Percentiles rank a stretch among this genome's conserved stretches.
Evolutionary conservation across 2,888 invertebrate genomes (phyloP).

Genomic region (Orthosia incerta): DNA sequence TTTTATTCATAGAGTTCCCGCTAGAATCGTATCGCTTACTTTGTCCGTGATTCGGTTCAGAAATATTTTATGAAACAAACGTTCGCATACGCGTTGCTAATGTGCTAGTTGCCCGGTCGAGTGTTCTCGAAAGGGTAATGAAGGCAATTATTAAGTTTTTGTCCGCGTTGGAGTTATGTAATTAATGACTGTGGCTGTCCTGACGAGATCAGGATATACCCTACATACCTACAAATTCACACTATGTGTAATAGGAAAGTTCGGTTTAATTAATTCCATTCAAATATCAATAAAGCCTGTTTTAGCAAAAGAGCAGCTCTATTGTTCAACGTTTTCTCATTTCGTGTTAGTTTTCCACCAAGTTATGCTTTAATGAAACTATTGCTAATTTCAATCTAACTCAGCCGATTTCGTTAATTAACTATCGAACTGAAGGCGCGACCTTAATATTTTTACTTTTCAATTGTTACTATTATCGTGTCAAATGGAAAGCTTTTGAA

Average conservation of each 20-base stretch:
- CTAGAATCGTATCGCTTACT: slow-evolving; percentile 89
- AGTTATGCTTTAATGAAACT: background rate
- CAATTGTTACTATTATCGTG: slow-evolving; percentile 5
- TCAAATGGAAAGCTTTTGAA: slow-evolving; percentile 25
- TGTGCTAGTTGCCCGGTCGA: slow-evolving; percentile 65
- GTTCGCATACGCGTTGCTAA: slow-evolving; percentile 72
- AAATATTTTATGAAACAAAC: slow-evolving; percentile 86
- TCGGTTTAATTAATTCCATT: slow-evolving; percentile 22
- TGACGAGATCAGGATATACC: slow-evolving; percentile 42
- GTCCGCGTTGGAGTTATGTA: slow-evolving; percentile 59
- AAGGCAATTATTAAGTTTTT: slow-evolving; percentile 69
- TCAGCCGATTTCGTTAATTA: slow-evolving; percentile 33
- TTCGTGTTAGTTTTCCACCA: background rate
- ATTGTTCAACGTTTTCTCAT: slow-evolving; percentile 4
- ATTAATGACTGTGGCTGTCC: slow-evolving; percentile 59
- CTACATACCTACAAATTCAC: background rate
- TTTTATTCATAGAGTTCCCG: slow-evolving; percentile 90
- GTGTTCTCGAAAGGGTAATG: slow-evolving; percentile 66
- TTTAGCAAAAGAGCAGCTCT: background rate
- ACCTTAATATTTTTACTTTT: slow-evolving; percentile 20
- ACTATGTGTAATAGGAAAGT: slow-evolving; percentile 7
- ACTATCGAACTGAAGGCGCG: slow-evolving; percentile 12
- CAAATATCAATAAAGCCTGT: background rate
- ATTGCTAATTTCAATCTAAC: slow-evolving; percentile 11
- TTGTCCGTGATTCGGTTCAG: slow-evolving; percentile 88